phyloP scores from a whole-genome alignment of 2,888 invertebrate species.

The Andrena camellia region DNA sequence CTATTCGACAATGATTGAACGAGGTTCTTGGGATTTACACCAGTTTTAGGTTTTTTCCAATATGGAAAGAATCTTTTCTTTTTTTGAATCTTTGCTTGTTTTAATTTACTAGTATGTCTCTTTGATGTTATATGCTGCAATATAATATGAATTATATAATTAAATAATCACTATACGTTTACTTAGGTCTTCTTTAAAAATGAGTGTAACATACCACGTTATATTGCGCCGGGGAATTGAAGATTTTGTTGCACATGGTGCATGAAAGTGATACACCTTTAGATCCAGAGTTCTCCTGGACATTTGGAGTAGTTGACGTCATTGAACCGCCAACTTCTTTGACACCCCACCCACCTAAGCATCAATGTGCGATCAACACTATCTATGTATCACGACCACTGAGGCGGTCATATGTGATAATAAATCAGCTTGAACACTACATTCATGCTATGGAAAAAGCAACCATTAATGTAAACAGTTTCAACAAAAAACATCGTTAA shows the following conservation, averaged over 20 bases:
- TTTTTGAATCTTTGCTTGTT: conserved; percentile 69
- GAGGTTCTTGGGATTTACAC: conserved; percentile 51
- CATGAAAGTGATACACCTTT: conserved; percentile 77
- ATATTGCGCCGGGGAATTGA: conserved; percentile 82
- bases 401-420: conserved; percentile 82
- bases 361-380: conserved; percentile 85
- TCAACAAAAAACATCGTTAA: conserved; percentile 33
- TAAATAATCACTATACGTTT: background rate
- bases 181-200: background rate
- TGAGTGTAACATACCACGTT: conserved; percentile 78
- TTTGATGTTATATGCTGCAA: conserved; percentile 82
- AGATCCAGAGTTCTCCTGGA: conserved; percentile 57
- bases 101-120: conserved; percentile 82
- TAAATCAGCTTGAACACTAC: conserved; percentile 85
- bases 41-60: conserved; percentile 75
- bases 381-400: conserved; percentile 85
- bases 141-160: conserved; percentile 23
- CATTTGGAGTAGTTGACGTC: conserved; percentile 55
- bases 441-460: conserved; percentile 83
- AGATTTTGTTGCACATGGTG: conserved; percentile 82
- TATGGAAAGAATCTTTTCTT: conserved; percentile 78
- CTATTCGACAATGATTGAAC: conserved; percentile 74
- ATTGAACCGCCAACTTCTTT: conserved; percentile 68
- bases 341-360: conserved; percentile 82
- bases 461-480: conserved; percentile 68